phyloP scores from a whole-genome alignment of 2,888 invertebrate species.

The Boloria selene region DNA sequence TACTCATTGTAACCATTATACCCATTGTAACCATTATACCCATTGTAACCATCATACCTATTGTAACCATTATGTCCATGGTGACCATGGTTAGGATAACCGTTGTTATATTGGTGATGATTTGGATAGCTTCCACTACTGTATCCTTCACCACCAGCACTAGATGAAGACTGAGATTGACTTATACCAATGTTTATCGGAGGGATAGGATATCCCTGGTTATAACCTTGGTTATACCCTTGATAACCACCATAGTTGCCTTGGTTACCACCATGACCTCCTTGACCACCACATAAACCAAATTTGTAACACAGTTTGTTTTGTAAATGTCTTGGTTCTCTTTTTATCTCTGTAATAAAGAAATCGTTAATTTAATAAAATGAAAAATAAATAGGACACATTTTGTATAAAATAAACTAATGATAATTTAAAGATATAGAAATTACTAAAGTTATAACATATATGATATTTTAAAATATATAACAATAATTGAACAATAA shows the following conservation, averaged over 20 bases:
- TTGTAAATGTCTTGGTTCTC: conserved; percentile 53
- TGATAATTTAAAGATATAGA: no score
- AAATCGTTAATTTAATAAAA: conserved; percentile 40
- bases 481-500: no score
- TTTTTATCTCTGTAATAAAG: conserved; percentile 27
- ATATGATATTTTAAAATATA: no score
- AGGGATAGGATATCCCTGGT: conserved; percentile 51
- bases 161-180: conserved; percentile 71
- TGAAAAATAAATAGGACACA: neutral
- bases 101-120: conserved; percentile 43
- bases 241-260: conserved; percentile 27
- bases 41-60: conserved; percentile 37
- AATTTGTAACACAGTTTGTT: conserved; percentile 59
- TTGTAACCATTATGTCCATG: conserved; percentile 44
- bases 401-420: neutral
- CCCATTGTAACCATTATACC: conserved; percentile 45
- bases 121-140: conserved; percentile 49
- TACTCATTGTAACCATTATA: conserved; percentile 40
- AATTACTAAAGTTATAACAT: no score
- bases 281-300: conserved; percentile 54
- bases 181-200: conserved; percentile 75
- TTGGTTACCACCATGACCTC: neutral
- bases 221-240: conserved; percentile 40
- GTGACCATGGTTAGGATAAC: conserved; percentile 39
- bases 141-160: conserved; percentile 63